phyloP scores from a whole-genome alignment of 2,113 vertebrate species.

The Psettodes erumei region DNA sequence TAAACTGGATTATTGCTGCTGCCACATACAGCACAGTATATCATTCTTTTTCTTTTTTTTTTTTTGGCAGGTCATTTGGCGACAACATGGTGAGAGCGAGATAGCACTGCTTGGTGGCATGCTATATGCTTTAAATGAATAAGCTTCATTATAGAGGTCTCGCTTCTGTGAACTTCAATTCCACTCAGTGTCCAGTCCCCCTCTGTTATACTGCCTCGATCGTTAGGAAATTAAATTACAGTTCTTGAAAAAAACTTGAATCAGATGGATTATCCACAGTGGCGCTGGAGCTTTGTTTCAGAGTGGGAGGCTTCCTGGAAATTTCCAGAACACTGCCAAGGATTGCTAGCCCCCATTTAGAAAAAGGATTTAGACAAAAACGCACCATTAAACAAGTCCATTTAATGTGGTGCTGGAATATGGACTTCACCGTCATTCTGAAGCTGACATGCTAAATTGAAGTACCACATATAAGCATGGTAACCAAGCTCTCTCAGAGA shows the following conservation, averaged over 20 bases:
- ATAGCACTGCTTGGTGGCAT: slow-evolving; percentile 33
- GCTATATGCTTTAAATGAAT: slow-evolving; percentile 66
- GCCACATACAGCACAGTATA: slow-evolving; percentile 28
- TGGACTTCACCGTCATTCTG: slow-evolving; percentile 10
- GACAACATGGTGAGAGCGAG: slow-evolving; percentile 46
- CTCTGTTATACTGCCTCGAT: slow-evolving; percentile 53
- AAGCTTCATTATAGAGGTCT: slow-evolving; percentile 73
- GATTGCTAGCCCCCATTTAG: slow-evolving; percentile 31
- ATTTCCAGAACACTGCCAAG: slow-evolving; percentile 37
- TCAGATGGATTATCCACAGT: slow-evolving; percentile 74
- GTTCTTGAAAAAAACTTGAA: slow-evolving; percentile 61
- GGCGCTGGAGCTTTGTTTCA: slow-evolving; percentile 48
- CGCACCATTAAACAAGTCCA: slow-evolving; percentile 36
- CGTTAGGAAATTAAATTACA: slow-evolving; percentile 77
- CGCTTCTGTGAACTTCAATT: slow-evolving; percentile 74
- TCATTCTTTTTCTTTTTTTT: slow-evolving; percentile 50
- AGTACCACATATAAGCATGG: slow-evolving; percentile 18
- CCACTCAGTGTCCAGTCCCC: slow-evolving; percentile 61
- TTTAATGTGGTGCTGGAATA: slow-evolving; percentile 33
- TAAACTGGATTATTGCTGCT: slow-evolving; percentile 60
- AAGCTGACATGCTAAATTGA: slow-evolving; percentile 17
- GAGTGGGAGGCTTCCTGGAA: slow-evolving; percentile 44
- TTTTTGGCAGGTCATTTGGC: slow-evolving; percentile 60
- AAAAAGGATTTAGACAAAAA: slow-evolving; percentile 38
- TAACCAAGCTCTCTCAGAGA: slow-evolving; percentile 16